These are phyloP conservation scores for Celastrina argiolus DNA, from an alignment of 2,888 invertebrate genomes.

Conservation along the genomic window DNA sequence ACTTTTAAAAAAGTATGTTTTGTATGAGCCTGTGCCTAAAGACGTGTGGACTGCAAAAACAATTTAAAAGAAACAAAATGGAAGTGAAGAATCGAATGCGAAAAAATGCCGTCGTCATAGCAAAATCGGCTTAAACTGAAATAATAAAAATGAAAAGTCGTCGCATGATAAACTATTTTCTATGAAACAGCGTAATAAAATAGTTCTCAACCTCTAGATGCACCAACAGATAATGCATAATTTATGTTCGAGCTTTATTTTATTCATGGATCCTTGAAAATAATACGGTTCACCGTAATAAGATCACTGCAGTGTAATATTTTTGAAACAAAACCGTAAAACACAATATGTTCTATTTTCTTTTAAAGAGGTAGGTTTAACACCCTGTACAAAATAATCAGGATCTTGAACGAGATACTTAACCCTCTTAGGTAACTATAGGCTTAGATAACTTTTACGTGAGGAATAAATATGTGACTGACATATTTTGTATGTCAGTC, in stretches of 20 bases:
- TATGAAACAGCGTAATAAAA: constrained; percentile 4
- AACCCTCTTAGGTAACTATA: too few relatives aligned
- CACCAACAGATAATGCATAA: constrained; percentile 16
- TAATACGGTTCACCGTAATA: constrained; percentile 11
- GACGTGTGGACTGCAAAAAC: too few relatives aligned
- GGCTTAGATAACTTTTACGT: too few relatives aligned
- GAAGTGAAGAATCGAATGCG: not conserved
- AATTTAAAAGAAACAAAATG: too few relatives aligned
- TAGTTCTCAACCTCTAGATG: constrained; percentile 8
- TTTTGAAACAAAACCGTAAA: not conserved
- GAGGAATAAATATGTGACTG: too few relatives aligned
- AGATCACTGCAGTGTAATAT: constrained; percentile 13
- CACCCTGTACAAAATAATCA: not conserved
- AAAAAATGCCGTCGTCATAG: not conserved
- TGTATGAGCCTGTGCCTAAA: too few relatives aligned
- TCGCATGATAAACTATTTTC: constrained; percentile 1
- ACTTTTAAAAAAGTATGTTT: too few relatives aligned
- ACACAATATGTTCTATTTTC: not conserved
- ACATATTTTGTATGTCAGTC: too few relatives aligned
- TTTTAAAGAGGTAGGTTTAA: not conserved
- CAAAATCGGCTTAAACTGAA: not conserved
- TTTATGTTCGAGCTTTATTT: constrained; percentile 14
- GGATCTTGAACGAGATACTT: too few relatives aligned
- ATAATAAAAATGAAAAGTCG: not conserved
- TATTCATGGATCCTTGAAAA: constrained; percentile 14